Conservation (phyloP, 35 echinoderm and acorn worm genomes). For the Patiria miniata region DNA sequence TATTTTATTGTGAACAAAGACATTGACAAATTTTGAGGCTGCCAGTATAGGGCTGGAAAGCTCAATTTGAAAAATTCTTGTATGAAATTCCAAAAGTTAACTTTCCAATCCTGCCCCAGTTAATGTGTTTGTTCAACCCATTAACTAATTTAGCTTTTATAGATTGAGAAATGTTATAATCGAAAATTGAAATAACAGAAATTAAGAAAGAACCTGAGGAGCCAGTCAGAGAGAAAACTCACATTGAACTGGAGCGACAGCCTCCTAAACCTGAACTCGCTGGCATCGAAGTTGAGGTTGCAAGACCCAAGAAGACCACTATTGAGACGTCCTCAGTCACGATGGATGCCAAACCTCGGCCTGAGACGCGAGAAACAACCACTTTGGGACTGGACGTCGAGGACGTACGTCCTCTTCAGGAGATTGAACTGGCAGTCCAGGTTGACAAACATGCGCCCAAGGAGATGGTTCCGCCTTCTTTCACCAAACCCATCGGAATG, state of each 20-base stretch:
- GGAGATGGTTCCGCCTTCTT: constrained; percentile 57
- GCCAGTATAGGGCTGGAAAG: too few species aligned
- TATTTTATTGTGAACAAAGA: too few species aligned
- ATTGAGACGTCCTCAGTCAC: constrained; percentile 48
- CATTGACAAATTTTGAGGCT: too few species aligned
- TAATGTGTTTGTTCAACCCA: too few species aligned
- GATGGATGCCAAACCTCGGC: constrained; percentile 27
- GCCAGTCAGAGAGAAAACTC: constrained; percentile 14
- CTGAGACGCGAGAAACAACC: constrained; percentile 50
- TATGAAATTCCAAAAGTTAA: too few species aligned
- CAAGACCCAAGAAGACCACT: background rate
- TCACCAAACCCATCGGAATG: constrained; percentile 61
- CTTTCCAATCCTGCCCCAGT: too few species aligned
- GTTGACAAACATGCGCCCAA: constrained; percentile 35
- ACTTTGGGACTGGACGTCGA: constrained; percentile 58
- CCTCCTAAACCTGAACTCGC: background rate
- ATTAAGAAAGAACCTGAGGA: constrained; percentile 25
- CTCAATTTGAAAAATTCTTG: too few species aligned
- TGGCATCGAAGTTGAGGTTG: background rate
- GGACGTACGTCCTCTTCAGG: constrained; percentile 58
- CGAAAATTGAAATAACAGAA: constrained; percentile 32
- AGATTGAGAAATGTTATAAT: background rate
- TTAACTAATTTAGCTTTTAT: background rate
- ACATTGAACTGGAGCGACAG: constrained; percentile 29
- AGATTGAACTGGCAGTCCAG: constrained; percentile 69